Percentiles rank a stretch among this genome's conserved stretches.
phyloP scores from a whole-genome alignment of 1,140 invertebrate species.

The Amphibalanus amphitrite region DNA sequence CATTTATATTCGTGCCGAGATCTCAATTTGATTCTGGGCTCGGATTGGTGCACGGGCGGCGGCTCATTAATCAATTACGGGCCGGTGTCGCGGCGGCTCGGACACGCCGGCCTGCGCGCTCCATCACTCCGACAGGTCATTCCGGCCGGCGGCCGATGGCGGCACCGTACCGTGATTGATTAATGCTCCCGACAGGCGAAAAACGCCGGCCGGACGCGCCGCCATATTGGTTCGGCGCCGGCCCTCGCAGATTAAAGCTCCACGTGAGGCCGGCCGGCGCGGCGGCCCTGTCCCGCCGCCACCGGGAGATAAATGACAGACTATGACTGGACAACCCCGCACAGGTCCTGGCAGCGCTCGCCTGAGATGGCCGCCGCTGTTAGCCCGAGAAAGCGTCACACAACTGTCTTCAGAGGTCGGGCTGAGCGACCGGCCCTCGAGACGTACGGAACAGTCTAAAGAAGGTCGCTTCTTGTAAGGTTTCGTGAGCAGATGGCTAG shows the following conservation, averaged over 20 bases:
- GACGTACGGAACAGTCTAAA: no score
- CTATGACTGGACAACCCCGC: background rate
- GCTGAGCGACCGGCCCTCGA: no score
- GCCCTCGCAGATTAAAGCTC: background rate
- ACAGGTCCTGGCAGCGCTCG: no score
- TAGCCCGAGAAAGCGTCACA: no score
- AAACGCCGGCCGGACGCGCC: background rate
- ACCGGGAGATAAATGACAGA: background rate
- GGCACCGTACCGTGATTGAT: background rate
- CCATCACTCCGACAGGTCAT: background rate
- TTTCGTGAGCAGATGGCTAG: no score
- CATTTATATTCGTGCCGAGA: background rate
- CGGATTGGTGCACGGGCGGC: background rate
- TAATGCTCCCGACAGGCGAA: constrained; percentile 1
- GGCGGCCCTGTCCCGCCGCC: no score
- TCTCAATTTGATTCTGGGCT: background rate
- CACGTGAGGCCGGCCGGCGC: background rate
- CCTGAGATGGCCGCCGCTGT: background rate
- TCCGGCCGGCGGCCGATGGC: background rate
- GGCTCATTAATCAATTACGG: background rate
- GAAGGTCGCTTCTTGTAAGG: no score
- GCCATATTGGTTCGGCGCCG: background rate
- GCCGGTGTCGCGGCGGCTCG: background rate
- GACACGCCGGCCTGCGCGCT: background rate
- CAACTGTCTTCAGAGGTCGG: no score